Evolutionary conservation across 2,113 vertebrate species (phyloP).

Genomic region (Meles meles): DNA sequence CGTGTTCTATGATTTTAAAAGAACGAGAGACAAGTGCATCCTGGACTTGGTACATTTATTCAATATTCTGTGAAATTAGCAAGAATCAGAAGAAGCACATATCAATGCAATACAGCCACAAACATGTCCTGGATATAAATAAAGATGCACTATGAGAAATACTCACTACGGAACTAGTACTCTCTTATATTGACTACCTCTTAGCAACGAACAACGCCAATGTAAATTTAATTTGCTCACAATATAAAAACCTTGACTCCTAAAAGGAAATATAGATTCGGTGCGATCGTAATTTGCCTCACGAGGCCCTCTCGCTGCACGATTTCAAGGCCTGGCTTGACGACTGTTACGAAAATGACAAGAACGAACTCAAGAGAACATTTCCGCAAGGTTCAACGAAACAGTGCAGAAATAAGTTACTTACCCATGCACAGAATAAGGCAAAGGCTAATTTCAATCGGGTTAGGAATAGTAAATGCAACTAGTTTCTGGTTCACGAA

Average conservation of each 20-base stretch:
- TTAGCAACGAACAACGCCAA: slow-evolving; percentile 78
- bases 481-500: slow-evolving; percentile 87
- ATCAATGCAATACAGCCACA: slow-evolving; percentile 84
- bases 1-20: neutral
- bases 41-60: slow-evolving; percentile 88
- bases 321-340: slow-evolving; percentile 76
- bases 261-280: slow-evolving; percentile 81
- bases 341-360: slow-evolving; percentile 78
- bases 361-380: slow-evolving; percentile 78
- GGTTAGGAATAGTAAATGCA: slow-evolving; percentile 83
- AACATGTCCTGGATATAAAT: slow-evolving; percentile 81
- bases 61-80: slow-evolving; percentile 84
- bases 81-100: slow-evolving; percentile 83
- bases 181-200: slow-evolving; percentile 76
- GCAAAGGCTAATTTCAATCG: slow-evolving; percentile 89
- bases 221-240: slow-evolving; percentile 79
- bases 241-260: slow-evolving; percentile 80
- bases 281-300: slow-evolving; percentile 73
- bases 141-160: slow-evolving; percentile 83
- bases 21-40: slow-evolving; percentile 63
- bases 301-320: slow-evolving; percentile 69
- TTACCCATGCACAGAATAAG: slow-evolving; percentile 95
- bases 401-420: slow-evolving; percentile 87
- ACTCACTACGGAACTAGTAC: slow-evolving; percentile 77
- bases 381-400: slow-evolving; percentile 81